phyloP scores from a whole-genome alignment of 2,113 vertebrate genomes.

The Choloepus hoffmanni region DNA sequence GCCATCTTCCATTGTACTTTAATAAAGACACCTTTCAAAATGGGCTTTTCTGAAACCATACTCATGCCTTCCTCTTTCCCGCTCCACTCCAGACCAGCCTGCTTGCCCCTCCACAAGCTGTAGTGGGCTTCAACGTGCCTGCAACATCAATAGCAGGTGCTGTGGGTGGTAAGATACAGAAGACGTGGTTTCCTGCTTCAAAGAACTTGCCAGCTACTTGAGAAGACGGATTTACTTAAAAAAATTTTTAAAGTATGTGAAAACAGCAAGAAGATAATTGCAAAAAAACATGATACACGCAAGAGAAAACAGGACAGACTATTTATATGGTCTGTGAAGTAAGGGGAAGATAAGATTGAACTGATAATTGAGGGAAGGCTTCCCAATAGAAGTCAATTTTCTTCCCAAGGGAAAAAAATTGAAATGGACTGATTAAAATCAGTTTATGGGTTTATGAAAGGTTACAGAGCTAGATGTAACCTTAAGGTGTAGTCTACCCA shows the following conservation, averaged over 20 bases:
- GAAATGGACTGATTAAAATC: slow-evolving; percentile 4
- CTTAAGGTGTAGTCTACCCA: neutral
- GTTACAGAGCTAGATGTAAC: neutral
- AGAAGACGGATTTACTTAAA: slow-evolving; percentile 35
- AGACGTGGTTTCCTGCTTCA: neutral
- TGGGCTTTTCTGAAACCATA: slow-evolving; percentile 4
- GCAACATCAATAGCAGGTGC: neutral
- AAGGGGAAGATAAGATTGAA: neutral
- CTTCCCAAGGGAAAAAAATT: slow-evolving; percentile 35
- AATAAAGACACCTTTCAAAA: slow-evolving; percentile 40
- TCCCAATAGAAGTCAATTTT: slow-evolving; percentile 14
- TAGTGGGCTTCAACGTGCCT: neutral
- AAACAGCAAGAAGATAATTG: slow-evolving; percentile 24
- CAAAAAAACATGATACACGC: neutral
- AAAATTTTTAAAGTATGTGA: neutral
- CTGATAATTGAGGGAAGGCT: neutral
- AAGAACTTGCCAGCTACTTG: slow-evolving; percentile 20
- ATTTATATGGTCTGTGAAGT: neutral
- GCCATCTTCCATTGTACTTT: neutral
- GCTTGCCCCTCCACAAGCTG: neutral
- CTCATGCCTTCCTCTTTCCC: slow-evolving; percentile 13
- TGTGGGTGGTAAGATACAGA: neutral
- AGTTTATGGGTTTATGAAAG: slow-evolving; percentile 13
- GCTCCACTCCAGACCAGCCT: neutral
- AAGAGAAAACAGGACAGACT: neutral